These are phyloP conservation scores for Homarus americanus DNA, from an alignment of 1,140 invertebrate genomes.

Conservation along the genomic window DNA sequence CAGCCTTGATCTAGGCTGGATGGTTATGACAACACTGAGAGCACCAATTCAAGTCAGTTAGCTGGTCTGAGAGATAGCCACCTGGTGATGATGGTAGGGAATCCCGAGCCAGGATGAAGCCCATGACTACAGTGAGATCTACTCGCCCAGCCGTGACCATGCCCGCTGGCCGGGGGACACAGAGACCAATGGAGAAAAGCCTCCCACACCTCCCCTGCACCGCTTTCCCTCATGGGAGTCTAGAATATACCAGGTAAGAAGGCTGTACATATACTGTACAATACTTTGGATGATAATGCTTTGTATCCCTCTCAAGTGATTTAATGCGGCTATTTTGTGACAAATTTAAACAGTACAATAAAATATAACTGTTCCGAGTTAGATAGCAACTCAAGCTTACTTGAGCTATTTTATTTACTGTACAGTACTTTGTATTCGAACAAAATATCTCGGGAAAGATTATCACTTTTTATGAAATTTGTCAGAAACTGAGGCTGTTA, in stretches of 20 bases:
- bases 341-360: too few relatives aligned
- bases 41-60: slow-evolving; percentile 65
- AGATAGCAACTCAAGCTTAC: too few relatives aligned
- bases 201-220: slow-evolving; percentile 93
- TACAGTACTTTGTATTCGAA: too few relatives aligned
- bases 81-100: slow-evolving; percentile 48
- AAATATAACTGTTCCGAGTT: too few relatives aligned
- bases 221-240: slow-evolving; percentile 94
- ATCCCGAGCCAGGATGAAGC: slow-evolving; percentile 63
- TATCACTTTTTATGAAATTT: too few relatives aligned
- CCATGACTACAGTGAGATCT: slow-evolving; percentile 95
- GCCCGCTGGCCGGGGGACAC: slow-evolving; percentile 79
- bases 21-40: slow-evolving; percentile 66
- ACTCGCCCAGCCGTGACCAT: slow-evolving; percentile 90
- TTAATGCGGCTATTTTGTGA: too few relatives aligned
- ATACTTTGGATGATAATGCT: too few relatives aligned
- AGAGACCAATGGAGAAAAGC: slow-evolving; percentile 80
- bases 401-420: too few relatives aligned
- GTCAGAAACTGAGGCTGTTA: too few relatives aligned
- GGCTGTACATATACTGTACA: not conserved
- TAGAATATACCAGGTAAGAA: slow-evolving; percentile 90
- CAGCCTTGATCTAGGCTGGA: slow-evolving; percentile 79
- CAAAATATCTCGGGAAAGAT: too few relatives aligned
- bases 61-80: slow-evolving; percentile 53
- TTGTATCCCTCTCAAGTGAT: too few relatives aligned